Evolutionary conservation across 2,888 invertebrate genomes (phyloP).

Genomic region (Pristionchus entomophagus): DNA sequence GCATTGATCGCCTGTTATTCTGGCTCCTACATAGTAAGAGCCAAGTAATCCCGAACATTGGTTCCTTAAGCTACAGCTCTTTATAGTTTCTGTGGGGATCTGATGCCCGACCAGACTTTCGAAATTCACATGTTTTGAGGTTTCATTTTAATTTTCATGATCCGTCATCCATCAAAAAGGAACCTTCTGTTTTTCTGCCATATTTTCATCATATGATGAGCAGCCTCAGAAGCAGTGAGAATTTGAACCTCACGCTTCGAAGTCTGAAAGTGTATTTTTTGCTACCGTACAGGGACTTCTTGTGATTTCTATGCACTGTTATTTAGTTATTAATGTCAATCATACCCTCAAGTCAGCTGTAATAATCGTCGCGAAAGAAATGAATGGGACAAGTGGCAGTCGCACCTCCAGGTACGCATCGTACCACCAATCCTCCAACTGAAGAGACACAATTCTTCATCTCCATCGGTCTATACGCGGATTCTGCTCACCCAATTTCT

Average conservation of each 20-base stretch:
- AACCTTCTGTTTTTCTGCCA: constrained; percentile 31
- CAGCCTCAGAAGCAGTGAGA: not conserved
- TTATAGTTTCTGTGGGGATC: too few relatives aligned
- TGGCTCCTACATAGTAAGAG: too few relatives aligned
- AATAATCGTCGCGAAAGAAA: constrained; percentile 23
- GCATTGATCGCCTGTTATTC: too few relatives aligned
- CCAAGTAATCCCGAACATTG: too few relatives aligned
- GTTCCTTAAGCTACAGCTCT: too few relatives aligned
- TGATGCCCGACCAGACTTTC: too few relatives aligned
- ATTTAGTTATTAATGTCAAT: not conserved
- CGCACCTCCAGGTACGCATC: constrained; percentile 62
- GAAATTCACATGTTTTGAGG: too few relatives aligned
- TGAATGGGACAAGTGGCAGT: constrained; percentile 55
- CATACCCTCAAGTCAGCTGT: not conserved
- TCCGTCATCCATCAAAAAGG: too few relatives aligned
- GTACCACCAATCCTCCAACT: constrained; percentile 70
- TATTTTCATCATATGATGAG: constrained; percentile 28
- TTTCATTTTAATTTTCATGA: too few relatives aligned
- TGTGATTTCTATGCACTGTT: not conserved
- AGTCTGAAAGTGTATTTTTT: not conserved
- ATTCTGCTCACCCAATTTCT: constrained; percentile 61
- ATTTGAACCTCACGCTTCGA: not conserved
- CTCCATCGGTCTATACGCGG: constrained; percentile 11
- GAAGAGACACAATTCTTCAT: too few relatives aligned
- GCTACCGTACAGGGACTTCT: too few relatives aligned